A percentile compares a stretch with the other conserved stretches of the same genome.
Evolutionary conservation across 2,113 vertebrate genomes (phyloP).

Genomic region (Datnioides undecimradiatus): DNA sequence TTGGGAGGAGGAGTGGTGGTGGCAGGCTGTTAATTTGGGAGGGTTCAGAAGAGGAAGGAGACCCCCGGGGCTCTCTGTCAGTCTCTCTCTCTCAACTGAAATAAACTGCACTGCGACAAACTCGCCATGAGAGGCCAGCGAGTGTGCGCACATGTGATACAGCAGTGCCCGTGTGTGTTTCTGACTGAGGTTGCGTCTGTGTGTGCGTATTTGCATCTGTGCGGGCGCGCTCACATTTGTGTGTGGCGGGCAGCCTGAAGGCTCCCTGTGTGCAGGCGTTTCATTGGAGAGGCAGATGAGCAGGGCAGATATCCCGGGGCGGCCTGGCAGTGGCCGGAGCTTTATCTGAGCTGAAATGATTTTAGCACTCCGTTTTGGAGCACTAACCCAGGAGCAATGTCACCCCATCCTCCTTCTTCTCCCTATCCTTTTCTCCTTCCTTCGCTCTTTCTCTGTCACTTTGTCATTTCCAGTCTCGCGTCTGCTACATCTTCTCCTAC

Average conservation of each 20-base stretch:
- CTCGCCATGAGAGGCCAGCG: slow-evolving; percentile 44
- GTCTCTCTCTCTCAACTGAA: slow-evolving; percentile 43
- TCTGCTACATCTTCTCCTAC: slow-evolving; percentile 62
- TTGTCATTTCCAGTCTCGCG: slow-evolving; percentile 43
- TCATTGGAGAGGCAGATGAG: slow-evolving; percentile 88
- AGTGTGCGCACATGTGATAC: slow-evolving; percentile 43
- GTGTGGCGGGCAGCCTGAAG: slow-evolving; percentile 80
- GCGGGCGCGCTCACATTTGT: neutral
- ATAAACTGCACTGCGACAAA: slow-evolving; percentile 64
- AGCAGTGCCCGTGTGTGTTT: slow-evolving; percentile 35
- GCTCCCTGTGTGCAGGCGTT: slow-evolving; percentile 84
- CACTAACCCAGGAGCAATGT: slow-evolving; percentile 96
- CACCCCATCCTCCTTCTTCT: slow-evolving; percentile 68
- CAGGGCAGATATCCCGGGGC: slow-evolving; percentile 88
- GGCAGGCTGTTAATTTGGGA: slow-evolving; percentile 62
- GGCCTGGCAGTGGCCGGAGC: slow-evolving; percentile 75
- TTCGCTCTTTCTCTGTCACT: slow-evolving; percentile 61
- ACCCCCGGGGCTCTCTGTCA: slow-evolving; percentile 33
- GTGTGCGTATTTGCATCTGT: slow-evolving; percentile 40
- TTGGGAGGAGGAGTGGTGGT: slow-evolving; percentile 30
- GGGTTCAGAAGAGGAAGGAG: slow-evolving; percentile 41
- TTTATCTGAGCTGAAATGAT: slow-evolving; percentile 95
- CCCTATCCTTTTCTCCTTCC: slow-evolving; percentile 63
- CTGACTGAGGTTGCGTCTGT: slow-evolving; percentile 20
- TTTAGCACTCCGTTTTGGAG: slow-evolving; percentile 87